Percentiles rank a stretch among this genome's conserved stretches.
Conservation (phyloP, 2,888 invertebrate species). For the Strigamia maritima region DNA sequence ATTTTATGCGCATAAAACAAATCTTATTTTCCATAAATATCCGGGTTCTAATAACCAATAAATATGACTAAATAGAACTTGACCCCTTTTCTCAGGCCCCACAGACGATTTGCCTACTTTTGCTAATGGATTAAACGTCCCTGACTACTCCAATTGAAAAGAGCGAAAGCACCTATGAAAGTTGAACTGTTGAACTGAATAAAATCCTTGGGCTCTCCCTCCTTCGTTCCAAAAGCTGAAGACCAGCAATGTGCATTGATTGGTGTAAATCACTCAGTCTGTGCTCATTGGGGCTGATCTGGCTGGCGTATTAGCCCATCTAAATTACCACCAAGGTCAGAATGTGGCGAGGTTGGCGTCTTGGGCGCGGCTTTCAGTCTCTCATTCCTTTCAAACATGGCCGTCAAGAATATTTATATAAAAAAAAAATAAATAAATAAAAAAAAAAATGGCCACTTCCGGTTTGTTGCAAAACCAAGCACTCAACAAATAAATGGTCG, state of each 20-base stretch:
- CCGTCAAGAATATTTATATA: not conserved
- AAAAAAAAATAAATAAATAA: too few species aligned
- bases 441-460: not conserved
- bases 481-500: not conserved
- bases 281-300: conserved; percentile 21
- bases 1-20: too few species aligned
- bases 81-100: too few species aligned
- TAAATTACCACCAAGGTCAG: conserved; percentile 23
- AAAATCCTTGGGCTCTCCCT: not conserved
- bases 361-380: not conserved
- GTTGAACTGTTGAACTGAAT: not conserved
- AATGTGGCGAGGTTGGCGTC: not conserved
- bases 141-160: too few species aligned
- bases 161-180: too few species aligned
- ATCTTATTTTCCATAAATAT: too few species aligned
- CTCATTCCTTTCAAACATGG: conserved; percentile 14
- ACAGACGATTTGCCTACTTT: too few species aligned
- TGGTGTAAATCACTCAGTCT: conserved; percentile 11
- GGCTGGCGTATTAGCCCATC: conserved; percentile 18
- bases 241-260: not conserved
- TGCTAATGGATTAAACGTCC: too few species aligned
- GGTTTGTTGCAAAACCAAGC: not conserved
- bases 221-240: not conserved
- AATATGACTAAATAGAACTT: too few species aligned
- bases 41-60: too few species aligned